These are phyloP conservation scores for Leptoclinus maculatus DNA, from an alignment of 2,797 vertebrate genomes.

Conservation along the genomic window DNA sequence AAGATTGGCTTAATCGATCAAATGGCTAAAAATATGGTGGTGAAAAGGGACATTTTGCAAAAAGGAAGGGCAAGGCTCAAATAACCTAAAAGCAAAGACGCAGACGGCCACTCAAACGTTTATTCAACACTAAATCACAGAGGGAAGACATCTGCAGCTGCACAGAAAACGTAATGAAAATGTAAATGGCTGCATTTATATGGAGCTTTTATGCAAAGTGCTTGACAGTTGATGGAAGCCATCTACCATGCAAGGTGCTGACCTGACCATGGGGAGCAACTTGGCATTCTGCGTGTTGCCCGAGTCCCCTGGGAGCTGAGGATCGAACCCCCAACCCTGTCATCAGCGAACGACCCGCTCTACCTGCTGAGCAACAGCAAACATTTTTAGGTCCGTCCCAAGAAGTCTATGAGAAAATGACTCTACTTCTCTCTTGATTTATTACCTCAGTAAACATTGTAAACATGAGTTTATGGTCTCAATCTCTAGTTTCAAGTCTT, in stretches of 20 bases:
- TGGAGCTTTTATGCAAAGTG: background rate
- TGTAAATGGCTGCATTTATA: background rate
- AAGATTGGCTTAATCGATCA: background rate
- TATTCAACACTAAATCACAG: background rate
- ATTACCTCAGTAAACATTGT: too few species aligned
- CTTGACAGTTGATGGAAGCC: background rate
- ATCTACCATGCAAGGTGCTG: background rate
- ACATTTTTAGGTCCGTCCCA: too few species aligned
- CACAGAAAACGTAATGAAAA: too few species aligned
- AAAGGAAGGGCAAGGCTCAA: background rate
- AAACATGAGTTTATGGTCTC: too few species aligned
- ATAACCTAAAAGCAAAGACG: background rate
- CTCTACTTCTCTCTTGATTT: too few species aligned
- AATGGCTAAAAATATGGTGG: background rate
- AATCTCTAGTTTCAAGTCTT: too few species aligned
- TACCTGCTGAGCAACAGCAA: too few species aligned
- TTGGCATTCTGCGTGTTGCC: background rate
- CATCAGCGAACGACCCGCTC: too few species aligned
- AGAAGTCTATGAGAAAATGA: too few species aligned
- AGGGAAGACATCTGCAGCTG: background rate
- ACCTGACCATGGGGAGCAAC: background rate
- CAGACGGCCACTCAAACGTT: background rate
- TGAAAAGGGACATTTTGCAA: too few species aligned
- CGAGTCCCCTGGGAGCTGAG: background rate
- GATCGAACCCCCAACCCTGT: background rate